Evolutionary conservation across 2,888 invertebrate genomes (phyloP).

Genomic region (Ariolimax columbianus): DNA sequence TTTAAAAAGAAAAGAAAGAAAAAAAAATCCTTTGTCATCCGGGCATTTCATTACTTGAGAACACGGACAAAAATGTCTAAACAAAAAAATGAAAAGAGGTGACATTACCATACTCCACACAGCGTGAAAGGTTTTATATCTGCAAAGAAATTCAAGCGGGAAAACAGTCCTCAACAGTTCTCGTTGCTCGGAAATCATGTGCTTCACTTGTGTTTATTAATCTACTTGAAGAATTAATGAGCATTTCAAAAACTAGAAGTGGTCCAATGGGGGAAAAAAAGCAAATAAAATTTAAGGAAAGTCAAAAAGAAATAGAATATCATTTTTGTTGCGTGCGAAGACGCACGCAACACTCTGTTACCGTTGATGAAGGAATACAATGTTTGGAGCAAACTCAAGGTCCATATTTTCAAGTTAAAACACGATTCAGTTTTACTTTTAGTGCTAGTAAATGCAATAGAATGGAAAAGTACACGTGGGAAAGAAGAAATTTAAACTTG

Average conservation of each 20-base stretch:
- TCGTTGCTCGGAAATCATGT: background rate
- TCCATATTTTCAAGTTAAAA: no score
- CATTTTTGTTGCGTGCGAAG: background rate
- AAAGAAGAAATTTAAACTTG: no score
- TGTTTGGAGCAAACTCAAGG: no score
- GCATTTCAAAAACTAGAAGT: background rate
- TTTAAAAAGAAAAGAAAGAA: background rate
- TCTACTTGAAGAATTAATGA: constrained; percentile 8
- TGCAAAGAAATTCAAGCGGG: background rate
- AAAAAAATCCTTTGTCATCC: background rate
- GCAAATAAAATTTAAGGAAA: background rate
- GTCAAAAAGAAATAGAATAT: background rate
- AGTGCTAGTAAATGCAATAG: no score
- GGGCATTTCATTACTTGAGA: background rate
- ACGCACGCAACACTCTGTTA: no score
- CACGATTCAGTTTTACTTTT: no score
- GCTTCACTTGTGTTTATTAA: background rate
- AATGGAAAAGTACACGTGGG: no score
- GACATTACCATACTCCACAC: background rate
- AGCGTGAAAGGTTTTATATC: background rate
- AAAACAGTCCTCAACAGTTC: background rate
- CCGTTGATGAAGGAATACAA: no score
- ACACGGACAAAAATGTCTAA: background rate
- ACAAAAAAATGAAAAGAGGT: background rate
- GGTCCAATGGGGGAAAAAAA: background rate